Percentiles rank a stretch among this genome's conserved stretches.
phyloP scores from a whole-genome alignment of 2,113 vertebrate species.

The Uria aalge region DNA sequence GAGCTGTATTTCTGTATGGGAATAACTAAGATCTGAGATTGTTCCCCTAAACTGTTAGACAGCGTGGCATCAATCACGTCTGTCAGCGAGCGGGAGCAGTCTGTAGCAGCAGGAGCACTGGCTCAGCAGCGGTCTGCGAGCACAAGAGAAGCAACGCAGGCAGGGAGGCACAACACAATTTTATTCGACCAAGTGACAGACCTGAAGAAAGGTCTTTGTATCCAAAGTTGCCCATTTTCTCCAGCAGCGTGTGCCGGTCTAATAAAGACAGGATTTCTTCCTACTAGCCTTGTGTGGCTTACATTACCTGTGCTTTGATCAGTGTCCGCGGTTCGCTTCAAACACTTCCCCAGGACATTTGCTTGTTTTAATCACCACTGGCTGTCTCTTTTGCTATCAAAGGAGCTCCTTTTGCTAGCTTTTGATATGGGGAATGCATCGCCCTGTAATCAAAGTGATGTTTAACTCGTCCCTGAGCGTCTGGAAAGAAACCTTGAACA shows the following conservation, averaged over 20 bases:
- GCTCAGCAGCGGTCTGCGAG: neutral
- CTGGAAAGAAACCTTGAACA: neutral
- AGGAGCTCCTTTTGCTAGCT: constrained; percentile 5
- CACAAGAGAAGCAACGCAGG: neutral
- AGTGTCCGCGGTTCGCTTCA: neutral
- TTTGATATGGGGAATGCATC: neutral
- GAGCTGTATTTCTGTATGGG: neutral
- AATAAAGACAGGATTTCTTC: neutral
- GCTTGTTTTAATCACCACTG: constrained; percentile 22
- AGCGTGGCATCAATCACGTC: neutral
- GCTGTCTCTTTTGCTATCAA: constrained; percentile 8
- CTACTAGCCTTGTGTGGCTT: neutral
- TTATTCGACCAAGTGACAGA: neutral
- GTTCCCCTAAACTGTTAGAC: neutral
- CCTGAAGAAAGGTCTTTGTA: neutral
- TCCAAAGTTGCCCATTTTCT: neutral
- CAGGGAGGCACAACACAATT: neutral
- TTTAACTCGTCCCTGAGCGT: neutral
- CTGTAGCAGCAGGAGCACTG: neutral
- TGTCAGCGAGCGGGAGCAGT: neutral
- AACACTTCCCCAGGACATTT: neutral
- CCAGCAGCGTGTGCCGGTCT: neutral
- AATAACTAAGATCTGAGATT: neutral
- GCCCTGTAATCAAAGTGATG: neutral
- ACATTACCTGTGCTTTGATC: neutral